A percentile compares a stretch with the other conserved stretches of the same genome.
Evolutionary conservation across 1,140 invertebrate genomes (phyloP).

Genomic region (Acromyrmex charruanus): DNA sequence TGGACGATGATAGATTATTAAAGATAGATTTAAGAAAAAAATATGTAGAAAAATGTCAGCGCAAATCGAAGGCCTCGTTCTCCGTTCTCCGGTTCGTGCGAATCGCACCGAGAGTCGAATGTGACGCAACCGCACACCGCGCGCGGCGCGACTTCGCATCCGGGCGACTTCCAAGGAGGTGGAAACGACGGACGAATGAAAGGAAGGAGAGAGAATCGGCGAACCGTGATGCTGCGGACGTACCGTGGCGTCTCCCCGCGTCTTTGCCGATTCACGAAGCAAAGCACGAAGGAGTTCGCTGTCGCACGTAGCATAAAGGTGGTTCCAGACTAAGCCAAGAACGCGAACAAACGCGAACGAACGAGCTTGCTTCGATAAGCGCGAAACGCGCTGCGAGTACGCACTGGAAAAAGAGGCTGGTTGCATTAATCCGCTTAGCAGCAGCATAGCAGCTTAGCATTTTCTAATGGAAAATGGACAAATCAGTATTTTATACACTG

Average conservation of each 20-base stretch:
- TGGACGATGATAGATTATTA: not conserved
- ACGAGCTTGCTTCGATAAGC: not conserved
- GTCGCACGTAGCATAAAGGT: conserved; percentile 24
- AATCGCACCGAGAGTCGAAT: conserved; percentile 71
- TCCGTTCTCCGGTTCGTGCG: conserved; percentile 14
- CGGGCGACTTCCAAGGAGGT: conserved; percentile 74
- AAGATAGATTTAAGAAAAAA: not conserved
- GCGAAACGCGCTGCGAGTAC: not conserved
- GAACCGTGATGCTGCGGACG: conserved; percentile 72
- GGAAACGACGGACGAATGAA: conserved; percentile 69
- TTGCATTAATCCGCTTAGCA: no score
- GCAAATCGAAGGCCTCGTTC: not conserved
- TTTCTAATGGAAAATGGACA: no score
- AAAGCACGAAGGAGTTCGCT: conserved; percentile 15
- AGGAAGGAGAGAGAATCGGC: conserved; percentile 73
- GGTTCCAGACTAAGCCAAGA: not conserved
- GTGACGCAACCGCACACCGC: conserved; percentile 77
- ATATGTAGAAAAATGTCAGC: not conserved
- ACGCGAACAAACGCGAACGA: not conserved
- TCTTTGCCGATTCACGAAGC: conserved; percentile 51
- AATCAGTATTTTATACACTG: no score
- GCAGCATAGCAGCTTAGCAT: no score
- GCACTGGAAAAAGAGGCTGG: no score
- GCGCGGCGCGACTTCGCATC: conserved; percentile 65
- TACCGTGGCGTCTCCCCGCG: conserved; percentile 70